phyloP scores from a whole-genome alignment of 2,888 invertebrate species.

The Cryptocephalus moraei region DNA sequence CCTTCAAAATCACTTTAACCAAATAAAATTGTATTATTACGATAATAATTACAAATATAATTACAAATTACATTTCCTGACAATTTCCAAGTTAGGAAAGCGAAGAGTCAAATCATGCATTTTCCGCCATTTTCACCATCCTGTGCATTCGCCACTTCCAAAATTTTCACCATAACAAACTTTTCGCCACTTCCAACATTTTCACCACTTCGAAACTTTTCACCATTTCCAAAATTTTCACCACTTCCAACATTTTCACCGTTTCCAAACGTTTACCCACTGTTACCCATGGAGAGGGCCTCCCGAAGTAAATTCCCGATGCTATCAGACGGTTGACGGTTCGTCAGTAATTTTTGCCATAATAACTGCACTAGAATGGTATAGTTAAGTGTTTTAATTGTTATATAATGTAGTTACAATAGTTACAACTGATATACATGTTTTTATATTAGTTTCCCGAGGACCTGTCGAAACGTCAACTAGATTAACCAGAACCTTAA shows the following conservation, averaged over 20 bases:
- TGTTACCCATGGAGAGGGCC: too few species aligned
- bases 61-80: too few species aligned
- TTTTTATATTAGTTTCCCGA: conserved; percentile 17
- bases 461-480: conserved; percentile 15
- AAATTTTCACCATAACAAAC: too few species aligned
- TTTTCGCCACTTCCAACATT: too few species aligned
- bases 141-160: too few species aligned
- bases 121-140: too few species aligned
- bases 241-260: not conserved
- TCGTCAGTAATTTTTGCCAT: conserved; percentile 21
- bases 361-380: conserved; percentile 20
- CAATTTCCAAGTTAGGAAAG: too few species aligned
- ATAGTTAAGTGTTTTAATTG: conserved; percentile 27
- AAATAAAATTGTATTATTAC: too few species aligned
- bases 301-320: not conserved
- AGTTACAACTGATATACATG: conserved; percentile 19
- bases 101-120: too few species aligned
- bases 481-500: conserved; percentile 12
- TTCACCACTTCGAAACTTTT: not conserved
- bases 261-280: not conserved
- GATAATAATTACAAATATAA: too few species aligned
- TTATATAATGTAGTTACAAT: conserved; percentile 24
- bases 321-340: conserved; percentile 18
- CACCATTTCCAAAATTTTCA: not conserved
- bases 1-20: too few species aligned